Conservation (phyloP, 30 jellyfish, hydroid and myxozoan species). For the Clytia hemisphaerica region DNA sequence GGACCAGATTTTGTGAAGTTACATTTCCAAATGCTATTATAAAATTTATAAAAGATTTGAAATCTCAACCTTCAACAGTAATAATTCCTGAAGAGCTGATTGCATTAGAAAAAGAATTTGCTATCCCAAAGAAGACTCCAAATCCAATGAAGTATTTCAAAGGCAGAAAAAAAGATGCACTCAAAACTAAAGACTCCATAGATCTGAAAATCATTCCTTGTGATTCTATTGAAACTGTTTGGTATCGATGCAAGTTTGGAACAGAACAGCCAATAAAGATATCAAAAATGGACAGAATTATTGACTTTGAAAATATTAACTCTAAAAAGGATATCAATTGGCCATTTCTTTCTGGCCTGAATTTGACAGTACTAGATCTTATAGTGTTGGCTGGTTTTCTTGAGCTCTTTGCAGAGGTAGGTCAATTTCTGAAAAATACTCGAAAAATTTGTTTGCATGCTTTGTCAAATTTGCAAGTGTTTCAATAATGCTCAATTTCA, state of each 20-base stretch:
- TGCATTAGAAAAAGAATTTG: slow-evolving; percentile 50
- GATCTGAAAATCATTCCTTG: too few relatives aligned
- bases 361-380: slow-evolving; percentile 60
- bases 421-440: neutral
- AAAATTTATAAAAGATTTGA: neutral
- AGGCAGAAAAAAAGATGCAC: slow-evolving; percentile 38
- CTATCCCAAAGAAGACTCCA: slow-evolving; percentile 52
- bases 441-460: too few relatives aligned
- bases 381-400: slow-evolving; percentile 23
- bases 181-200: too few relatives aligned
- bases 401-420: slow-evolving; percentile 40
- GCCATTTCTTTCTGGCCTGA: slow-evolving; percentile 73
- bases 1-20: slow-evolving; percentile 74
- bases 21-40: slow-evolving; percentile 56
- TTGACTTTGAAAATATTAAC: neutral
- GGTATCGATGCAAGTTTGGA: too few relatives aligned
- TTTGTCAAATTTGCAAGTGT: too few relatives aligned
- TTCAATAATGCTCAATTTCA: too few relatives aligned
- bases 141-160: slow-evolving; percentile 37
- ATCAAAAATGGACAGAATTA: slow-evolving; percentile 3
- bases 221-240: slow-evolving; percentile 48
- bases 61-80: neutral
- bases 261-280: neutral
- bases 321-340: slow-evolving; percentile 5
- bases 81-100: slow-evolving; percentile 32